Percentiles rank a stretch among this genome's conserved stretches.
These are phyloP conservation scores for Eumerus sabulonum DNA, from an alignment of 2,888 invertebrate species.

Conservation along the genomic window DNA sequence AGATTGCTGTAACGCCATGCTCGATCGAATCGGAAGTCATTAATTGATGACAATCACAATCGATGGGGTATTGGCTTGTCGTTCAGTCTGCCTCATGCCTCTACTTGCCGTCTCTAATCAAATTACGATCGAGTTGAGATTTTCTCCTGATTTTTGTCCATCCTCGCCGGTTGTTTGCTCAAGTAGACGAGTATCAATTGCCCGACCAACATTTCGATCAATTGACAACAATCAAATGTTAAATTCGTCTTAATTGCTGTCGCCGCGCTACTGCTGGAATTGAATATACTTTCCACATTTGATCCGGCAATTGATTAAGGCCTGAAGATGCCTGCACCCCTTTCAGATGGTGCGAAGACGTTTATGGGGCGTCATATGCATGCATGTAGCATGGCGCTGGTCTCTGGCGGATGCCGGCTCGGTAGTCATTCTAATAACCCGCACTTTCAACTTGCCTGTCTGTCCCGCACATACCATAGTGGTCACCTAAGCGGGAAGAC, in stretches of 20 bases:
- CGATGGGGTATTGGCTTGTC: conserved; percentile 65
- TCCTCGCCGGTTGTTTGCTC: conserved; percentile 9
- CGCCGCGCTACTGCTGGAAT: too few relatives aligned
- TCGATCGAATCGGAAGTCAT: conserved; percentile 60
- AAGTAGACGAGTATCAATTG: conserved; percentile 63
- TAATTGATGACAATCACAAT: conserved; percentile 61
- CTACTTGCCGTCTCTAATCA: conserved; percentile 65
- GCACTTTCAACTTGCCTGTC: conserved; percentile 44
- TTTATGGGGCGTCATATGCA: conserved; percentile 46
- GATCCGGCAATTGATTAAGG: conserved; percentile 67
- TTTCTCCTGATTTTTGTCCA: conserved; percentile 56
- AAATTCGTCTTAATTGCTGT: conserved; percentile 67
- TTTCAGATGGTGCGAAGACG: conserved; percentile 63
- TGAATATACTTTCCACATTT: conserved; percentile 57
- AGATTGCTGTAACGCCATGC: conserved; percentile 42
- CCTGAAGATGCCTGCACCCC: conserved; percentile 59
- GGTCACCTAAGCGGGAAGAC: conserved; percentile 66
- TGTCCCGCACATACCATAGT: neutral
- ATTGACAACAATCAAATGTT: conserved; percentile 68
- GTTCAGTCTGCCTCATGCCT: conserved; percentile 66
- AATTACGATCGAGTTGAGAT: conserved; percentile 67
- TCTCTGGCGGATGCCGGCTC: conserved; percentile 40
- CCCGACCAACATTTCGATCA: conserved; percentile 68
- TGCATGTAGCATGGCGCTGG: neutral
- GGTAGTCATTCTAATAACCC: conserved; percentile 56